A percentile compares a stretch with the other conserved stretches of the same genome.
phyloP scores from a whole-genome alignment of 2,888 invertebrate genomes.

The Tineola bisselliella region DNA sequence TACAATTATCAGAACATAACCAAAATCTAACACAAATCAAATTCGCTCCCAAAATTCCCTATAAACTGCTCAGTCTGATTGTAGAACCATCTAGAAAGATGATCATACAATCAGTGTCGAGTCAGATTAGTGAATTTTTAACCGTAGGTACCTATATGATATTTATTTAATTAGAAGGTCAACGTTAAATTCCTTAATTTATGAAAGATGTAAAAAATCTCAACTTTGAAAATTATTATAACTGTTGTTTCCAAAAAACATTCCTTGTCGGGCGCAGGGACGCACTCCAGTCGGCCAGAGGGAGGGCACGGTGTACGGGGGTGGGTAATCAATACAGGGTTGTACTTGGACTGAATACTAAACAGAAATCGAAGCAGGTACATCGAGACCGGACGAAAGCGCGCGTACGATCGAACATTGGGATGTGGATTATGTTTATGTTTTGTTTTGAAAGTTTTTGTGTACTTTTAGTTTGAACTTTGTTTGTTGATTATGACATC shows the following conservation, averaged over 20 bases:
- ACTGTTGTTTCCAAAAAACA: constrained; percentile 11
- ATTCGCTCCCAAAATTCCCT: no score
- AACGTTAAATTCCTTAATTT: not conserved
- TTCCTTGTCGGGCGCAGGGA: constrained; percentile 6
- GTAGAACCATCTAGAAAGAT: no score
- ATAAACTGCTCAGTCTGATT: no score
- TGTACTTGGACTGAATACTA: constrained; percentile 70
- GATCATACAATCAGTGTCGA: no score
- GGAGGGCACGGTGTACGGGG: constrained; percentile 16
- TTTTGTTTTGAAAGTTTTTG: constrained; percentile 4
- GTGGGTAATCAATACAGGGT: constrained; percentile 74
- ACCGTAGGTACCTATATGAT: no score
- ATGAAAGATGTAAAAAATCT: not conserved
- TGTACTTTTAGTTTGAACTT: not conserved
- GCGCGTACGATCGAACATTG: constrained; percentile 6
- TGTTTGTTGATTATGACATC: not conserved
- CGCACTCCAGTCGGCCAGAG: constrained; percentile 3
- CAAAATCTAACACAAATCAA: no score
- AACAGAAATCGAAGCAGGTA: constrained; percentile 28
- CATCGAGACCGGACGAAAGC: constrained; percentile 3
- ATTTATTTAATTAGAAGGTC: no score
- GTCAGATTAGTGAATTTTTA: no score
- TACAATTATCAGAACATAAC: no score
- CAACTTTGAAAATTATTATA: not conserved
- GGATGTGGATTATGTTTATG: not conserved